A percentile compares a stretch with the other conserved stretches of the same genome.
Conservation (phyloP, 2,888 invertebrate genomes). For the Ichneumoninae sp. region DNA sequence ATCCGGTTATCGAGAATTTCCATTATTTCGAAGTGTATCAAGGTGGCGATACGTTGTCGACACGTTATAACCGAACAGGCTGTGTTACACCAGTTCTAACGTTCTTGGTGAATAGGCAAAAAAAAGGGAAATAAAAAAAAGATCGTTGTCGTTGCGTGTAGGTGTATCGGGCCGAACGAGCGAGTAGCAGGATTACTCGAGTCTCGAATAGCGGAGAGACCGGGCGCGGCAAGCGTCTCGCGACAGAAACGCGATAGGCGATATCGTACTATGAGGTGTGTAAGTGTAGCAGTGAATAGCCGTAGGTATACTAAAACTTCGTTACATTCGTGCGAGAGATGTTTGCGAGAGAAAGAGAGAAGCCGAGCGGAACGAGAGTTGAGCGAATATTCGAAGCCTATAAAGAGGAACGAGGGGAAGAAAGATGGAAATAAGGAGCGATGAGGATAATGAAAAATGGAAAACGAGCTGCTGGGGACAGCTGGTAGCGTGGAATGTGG, state of each 20-base stretch:
- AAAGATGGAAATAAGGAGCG: constrained; percentile 46
- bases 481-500: constrained; percentile 79
- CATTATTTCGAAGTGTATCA: constrained; percentile 61
- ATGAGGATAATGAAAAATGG: constrained; percentile 65
- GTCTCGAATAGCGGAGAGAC: constrained; percentile 60
- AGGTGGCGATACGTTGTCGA: constrained; percentile 58
- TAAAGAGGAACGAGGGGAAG: constrained; percentile 10
- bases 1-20: constrained; percentile 62
- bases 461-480: constrained; percentile 73
- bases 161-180: constrained; percentile 70
- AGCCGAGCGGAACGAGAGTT: constrained; percentile 4
- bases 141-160: constrained; percentile 68
- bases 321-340: constrained; percentile 11
- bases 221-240: constrained; percentile 58
- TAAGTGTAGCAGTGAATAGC: constrained; percentile 45
- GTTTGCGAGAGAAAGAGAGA: constrained; percentile 10
- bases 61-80: constrained; percentile 61
- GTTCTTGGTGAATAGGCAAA: constrained; percentile 49
- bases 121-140: constrained; percentile 60
- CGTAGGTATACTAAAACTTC: constrained; percentile 42
- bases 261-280: constrained; percentile 48
- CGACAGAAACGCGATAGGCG: constrained; percentile 65
- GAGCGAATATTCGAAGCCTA: constrained; percentile 28
- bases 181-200: constrained; percentile 34
- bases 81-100: constrained; percentile 66